Evolutionary conservation across 2,888 invertebrate genomes (phyloP), one percentile per base, ranked within the genome.

Genomic region (Mechanitis messenoides): DNA sequence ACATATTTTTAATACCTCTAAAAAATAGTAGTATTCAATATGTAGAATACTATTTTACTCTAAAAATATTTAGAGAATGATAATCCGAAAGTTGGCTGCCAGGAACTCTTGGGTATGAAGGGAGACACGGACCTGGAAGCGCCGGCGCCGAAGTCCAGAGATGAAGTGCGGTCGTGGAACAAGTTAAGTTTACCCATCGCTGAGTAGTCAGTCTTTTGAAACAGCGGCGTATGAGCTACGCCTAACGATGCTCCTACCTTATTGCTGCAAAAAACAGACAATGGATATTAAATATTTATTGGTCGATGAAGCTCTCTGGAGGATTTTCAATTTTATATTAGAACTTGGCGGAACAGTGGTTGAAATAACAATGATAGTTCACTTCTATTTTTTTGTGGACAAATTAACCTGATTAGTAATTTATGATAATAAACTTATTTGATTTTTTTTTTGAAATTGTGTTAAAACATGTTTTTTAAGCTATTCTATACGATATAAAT

Each of bases 111-210:
- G 1, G 71, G 73, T 0, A 75, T 69, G 65, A 67, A 76, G 0
- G 79, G 75, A 0, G 75, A 74, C 9, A 72, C 64, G 3, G 73
- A 71, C 46, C 69, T 70, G 12, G 69, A 67, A 38, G 69, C 67
- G 1, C 77, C 77, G 3, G 74, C 75, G 59, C 67, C 74, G 12
- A 79, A 61, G 62, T 79, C 78, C 60, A 80, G 59, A 1, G 78
- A 75, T 0, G 75, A 74, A 2, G 69, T 62, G 0, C 70, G 72
- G 33, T 69, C 68, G 20, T 63, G 71, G 67, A 73, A 76, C 45
- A 80, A 68, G 62, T 80, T 79, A 11, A 77, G 58, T 53, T 75
- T 76, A 1, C 74, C 74, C 72, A 74, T 72, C 3, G 77, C 74
- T 1, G 74, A 76, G 60, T 72, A 68, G 61, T 79, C 75, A 0